Evolutionary conservation across 2,888 invertebrate genomes (phyloP).

Genomic region (Leptinotarsa peninsularis): DNA sequence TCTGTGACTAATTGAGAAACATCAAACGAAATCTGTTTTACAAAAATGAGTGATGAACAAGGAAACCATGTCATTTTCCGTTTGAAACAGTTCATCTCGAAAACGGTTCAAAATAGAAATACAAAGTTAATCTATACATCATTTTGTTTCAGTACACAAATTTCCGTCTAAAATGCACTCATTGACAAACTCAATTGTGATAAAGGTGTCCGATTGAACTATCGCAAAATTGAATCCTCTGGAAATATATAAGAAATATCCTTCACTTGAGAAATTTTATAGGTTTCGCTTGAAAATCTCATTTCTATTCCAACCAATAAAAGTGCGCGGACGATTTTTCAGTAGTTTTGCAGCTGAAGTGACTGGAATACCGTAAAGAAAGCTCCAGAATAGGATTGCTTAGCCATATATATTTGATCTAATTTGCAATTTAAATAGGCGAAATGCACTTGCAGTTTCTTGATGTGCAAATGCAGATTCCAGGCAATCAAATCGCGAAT

Average conservation of each 20-base stretch:
- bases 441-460: constrained; percentile 37
- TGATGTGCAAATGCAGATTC: constrained; percentile 34
- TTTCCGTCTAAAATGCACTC: neutral
- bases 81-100: too few species aligned
- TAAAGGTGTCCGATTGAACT: neutral
- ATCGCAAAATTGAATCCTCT: neutral
- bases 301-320: neutral
- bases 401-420: constrained; percentile 25
- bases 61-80: too few species aligned
- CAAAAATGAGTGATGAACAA: too few species aligned
- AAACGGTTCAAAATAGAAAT: too few species aligned
- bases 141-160: too few species aligned
- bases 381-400: constrained; percentile 14
- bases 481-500: constrained; percentile 12
- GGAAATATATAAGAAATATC: neutral
- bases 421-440: constrained; percentile 31
- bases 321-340: neutral
- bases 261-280: neutral
- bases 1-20: too few species aligned
- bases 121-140: too few species aligned
- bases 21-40: too few species aligned
- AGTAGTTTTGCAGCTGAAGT: constrained; percentile 7
- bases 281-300: neutral
- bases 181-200: neutral
- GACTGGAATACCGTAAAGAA: constrained; percentile 14